Conservation (phyloP, 2,113 vertebrate species). For the Ailurus styani region DNA sequence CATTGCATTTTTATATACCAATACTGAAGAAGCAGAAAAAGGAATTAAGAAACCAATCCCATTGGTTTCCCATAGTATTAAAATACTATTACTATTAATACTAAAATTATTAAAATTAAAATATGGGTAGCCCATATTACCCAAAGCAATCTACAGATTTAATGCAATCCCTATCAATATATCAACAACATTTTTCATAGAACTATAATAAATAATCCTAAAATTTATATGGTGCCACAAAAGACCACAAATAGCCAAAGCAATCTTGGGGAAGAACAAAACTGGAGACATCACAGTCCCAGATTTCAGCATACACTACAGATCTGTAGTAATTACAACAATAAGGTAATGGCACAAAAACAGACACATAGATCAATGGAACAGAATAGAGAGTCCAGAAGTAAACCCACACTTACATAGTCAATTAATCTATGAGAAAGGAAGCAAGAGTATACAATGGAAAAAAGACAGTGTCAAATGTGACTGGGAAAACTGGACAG, state of each 20-base stretch:
- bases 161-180: not conserved
- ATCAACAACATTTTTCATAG: not conserved
- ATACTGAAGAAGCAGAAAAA: not conserved
- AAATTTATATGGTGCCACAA: not conserved
- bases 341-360: not conserved
- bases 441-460: not conserved
- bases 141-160: not conserved
- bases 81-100: no score
- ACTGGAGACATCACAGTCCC: not conserved
- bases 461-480: not conserved
- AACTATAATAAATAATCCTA: not conserved
- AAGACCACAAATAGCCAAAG: not conserved
- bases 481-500: not conserved
- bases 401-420: not conserved
- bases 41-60: not conserved
- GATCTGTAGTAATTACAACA: not conserved
- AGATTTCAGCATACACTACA: not conserved
- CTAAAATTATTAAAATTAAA: no score
- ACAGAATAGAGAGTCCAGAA: not conserved
- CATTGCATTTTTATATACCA: not conserved
- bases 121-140: not conserved
- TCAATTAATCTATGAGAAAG: not conserved
- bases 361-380: not conserved
- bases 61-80: no score
- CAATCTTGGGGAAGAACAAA: not conserved